Conservation (phyloP, 2,888 invertebrate species). For the Eristalis intricaria region DNA sequence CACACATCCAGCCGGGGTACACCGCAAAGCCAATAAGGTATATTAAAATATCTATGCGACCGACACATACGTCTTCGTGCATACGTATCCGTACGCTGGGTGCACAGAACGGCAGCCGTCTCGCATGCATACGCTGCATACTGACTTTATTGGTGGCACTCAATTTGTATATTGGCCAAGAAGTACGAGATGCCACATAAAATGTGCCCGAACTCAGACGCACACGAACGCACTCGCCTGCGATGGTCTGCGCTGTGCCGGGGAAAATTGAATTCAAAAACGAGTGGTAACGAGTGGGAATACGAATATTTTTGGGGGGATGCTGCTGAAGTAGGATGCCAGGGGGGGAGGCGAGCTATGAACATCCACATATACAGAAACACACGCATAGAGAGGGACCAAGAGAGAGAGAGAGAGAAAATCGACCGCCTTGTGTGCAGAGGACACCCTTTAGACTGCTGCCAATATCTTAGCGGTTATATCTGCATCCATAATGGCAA, state of each 20-base stretch:
- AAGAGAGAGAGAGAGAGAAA: background rate
- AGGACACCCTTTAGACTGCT: conserved; percentile 47
- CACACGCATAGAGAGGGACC: background rate
- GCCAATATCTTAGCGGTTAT: conserved; percentile 68
- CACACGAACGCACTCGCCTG: background rate
- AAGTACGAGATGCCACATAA: conserved; percentile 68
- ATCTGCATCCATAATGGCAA: conserved; percentile 71
- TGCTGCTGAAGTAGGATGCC: background rate
- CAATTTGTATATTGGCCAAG: conserved; percentile 71
- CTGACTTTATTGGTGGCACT: conserved; percentile 70
- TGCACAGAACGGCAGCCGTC: conserved; percentile 50
- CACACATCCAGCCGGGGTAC: background rate
- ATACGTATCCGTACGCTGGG: background rate
- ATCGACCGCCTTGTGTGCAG: conserved; percentile 52
- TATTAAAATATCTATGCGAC: conserved; percentile 62
- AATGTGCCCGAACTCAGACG: conserved; percentile 49
- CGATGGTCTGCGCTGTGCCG: background rate
- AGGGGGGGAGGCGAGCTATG: background rate
- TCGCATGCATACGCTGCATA: conserved; percentile 47
- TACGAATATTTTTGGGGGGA: background rate
- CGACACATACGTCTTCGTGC: conserved; percentile 63
- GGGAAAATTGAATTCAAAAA: conserved; percentile 41
- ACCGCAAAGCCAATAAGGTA: conserved; percentile 48
- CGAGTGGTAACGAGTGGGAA: background rate
- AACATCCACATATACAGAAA: background rate